Percentiles rank a stretch among this genome's conserved stretches.
Conservation (phyloP, 2,888 invertebrate genomes). For the Orchesellides sinensis region DNA sequence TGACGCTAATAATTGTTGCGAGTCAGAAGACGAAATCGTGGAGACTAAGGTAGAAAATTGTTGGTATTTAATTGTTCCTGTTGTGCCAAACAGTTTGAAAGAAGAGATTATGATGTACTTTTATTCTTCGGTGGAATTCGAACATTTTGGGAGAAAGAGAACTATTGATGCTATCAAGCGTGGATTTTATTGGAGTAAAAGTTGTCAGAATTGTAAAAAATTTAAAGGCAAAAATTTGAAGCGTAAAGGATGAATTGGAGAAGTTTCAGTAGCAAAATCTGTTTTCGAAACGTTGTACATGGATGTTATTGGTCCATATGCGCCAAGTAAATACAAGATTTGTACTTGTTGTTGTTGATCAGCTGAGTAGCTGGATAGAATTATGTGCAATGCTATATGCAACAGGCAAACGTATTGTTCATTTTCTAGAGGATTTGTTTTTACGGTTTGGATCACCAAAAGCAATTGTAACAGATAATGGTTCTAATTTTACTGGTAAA, state of each 20-base stretch:
- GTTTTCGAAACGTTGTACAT: slow-evolving; percentile 32
- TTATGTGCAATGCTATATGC: slow-evolving; percentile 63
- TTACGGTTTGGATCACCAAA: slow-evolving; percentile 68
- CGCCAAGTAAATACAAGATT: slow-evolving; percentile 10
- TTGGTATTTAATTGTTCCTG: too few species aligned
- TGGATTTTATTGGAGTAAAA: slow-evolving; percentile 54
- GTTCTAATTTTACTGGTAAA: slow-evolving; percentile 30
- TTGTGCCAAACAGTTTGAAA: slow-evolving; percentile 48
- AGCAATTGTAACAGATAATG: slow-evolving; percentile 30
- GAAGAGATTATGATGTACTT: slow-evolving; percentile 34
- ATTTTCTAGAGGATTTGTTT: slow-evolving; percentile 52
- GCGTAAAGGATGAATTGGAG: slow-evolving; percentile 33
- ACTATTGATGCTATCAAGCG: slow-evolving; percentile 27
- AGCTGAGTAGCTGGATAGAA: slow-evolving; percentile 68
- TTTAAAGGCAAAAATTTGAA: slow-evolving; percentile 28
- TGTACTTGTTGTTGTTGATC: slow-evolving; percentile 65
- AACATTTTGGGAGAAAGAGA: slow-evolving; percentile 60
- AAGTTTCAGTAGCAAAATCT: not conserved
- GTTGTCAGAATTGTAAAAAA: slow-evolving; percentile 58
- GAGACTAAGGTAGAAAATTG: too few species aligned
- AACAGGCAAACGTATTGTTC: slow-evolving; percentile 45
- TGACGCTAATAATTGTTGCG: too few species aligned
- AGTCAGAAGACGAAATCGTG: too few species aligned
- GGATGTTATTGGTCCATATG: slow-evolving; percentile 63
- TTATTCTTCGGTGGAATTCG: slow-evolving; percentile 43